Evolutionary conservation across 53 echinoderm and acorn worm species (phyloP), one percentile per base, ranked within the genome.

Genomic region (Glandiceps talaboti): DNA sequence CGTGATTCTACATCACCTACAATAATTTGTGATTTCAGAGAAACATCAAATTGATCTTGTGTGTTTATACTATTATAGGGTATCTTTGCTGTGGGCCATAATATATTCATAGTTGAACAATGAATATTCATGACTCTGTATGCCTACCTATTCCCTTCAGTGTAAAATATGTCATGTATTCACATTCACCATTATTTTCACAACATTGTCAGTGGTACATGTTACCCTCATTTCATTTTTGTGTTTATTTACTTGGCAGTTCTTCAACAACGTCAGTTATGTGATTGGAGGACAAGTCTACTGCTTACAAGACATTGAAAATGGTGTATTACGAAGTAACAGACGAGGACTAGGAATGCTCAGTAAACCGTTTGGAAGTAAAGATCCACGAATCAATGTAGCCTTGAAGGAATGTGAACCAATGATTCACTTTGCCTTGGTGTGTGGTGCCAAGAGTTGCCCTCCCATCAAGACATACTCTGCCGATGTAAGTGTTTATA

Each of bases 401-500:
- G 90, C 92, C 30, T 80, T 95, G 25, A 79, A 90, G 77, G 81
- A 75, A n/a, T 77, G 74, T n/a, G 97, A 97, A 73, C 93, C 97
- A 0, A 84, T 97, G 30, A 87, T 97, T 27, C 97, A 93, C 77
- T 97, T 97, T 84, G 97, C 92, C 14, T 82, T 97, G 80, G 97
- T 97, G 28, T 97, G 97, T 80, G 97, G 97, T 27, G 92, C 97
- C 26, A 97, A 93, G 86, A 97, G 97, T 79, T 97, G 97, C 64
- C 97, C 97, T 0, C 97, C 97, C 0, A 93, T 97, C 86, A 97
- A 97, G 78, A 96, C 97, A 0, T 97, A 97, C 82, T 86, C 91
- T 1, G 86, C 91, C 73, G 87, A 93, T 89, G 97, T 93, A 84
- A 30, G 79, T 29, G 12, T 1, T 77, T n/a, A n/a, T n/a, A n/a